These are phyloP conservation scores for Drosophila leontia DNA, from an alignment of 1,140 invertebrate genomes.

Conservation along the genomic window DNA sequence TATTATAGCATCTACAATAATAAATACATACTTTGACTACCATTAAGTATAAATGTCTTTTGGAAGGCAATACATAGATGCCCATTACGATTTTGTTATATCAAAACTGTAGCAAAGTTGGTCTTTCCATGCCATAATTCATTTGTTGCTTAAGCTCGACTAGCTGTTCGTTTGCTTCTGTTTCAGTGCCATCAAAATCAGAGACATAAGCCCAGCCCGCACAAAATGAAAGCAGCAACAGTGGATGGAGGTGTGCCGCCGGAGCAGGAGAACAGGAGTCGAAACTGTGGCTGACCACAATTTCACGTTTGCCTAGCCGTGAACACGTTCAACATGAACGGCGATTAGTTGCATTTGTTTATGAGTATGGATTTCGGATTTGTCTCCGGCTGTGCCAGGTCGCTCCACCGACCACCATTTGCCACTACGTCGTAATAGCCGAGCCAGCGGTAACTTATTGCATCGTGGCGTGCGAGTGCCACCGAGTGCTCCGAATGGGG, in stretches of 20 bases:
- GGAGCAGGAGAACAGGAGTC: constrained; percentile 15
- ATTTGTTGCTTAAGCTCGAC: constrained; percentile 37
- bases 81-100: constrained; percentile 1
- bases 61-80: neutral
- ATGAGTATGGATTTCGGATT: constrained; percentile 83
- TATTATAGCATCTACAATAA: neutral
- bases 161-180: constrained; percentile 22
- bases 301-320: constrained; percentile 78
- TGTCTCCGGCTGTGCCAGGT: constrained; percentile 70
- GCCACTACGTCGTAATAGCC: constrained; percentile 66
- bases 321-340: constrained; percentile 82
- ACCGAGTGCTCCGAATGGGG: constrained; percentile 50
- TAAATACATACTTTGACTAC: neutral
- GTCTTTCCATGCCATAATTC: constrained; percentile 16
- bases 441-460: constrained; percentile 74
- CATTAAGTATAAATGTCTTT: neutral
- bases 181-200: constrained; percentile 35
- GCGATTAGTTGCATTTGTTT: constrained; percentile 83
- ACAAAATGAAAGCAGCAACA: constrained; percentile 37
- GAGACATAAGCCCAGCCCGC: constrained; percentile 46
- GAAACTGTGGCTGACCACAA: constrained; percentile 67
- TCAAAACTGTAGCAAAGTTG: constrained; percentile 14
- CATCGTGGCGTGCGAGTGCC: constrained; percentile 74
- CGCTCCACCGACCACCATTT: constrained; percentile 34
- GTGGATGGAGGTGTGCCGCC: constrained; percentile 5